Conservation (phyloP, 1,140 invertebrate species). For the Aphis gossypii region DNA sequence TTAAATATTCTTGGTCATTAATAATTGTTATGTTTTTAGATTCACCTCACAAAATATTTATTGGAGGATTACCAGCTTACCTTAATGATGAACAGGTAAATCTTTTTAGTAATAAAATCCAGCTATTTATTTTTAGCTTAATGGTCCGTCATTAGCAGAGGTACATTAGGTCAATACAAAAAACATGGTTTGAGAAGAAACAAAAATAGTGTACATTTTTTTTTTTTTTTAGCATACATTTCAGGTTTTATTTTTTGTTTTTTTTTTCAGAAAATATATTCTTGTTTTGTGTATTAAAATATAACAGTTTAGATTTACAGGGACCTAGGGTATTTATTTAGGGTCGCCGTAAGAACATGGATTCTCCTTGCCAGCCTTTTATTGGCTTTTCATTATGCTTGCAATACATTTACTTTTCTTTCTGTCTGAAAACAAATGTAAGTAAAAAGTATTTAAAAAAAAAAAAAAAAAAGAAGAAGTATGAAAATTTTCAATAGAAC, state of each 20-base stretch:
- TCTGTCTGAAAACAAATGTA: constrained; percentile 58
- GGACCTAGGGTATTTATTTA: constrained; percentile 56
- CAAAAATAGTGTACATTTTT: constrained; percentile 43
- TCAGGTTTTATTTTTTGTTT: constrained; percentile 32
- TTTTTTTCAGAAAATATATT: constrained; percentile 49
- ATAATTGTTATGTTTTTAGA: constrained; percentile 68
- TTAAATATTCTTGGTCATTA: neutral
- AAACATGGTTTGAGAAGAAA: constrained; percentile 48
- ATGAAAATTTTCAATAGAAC: neutral
- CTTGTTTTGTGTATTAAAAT: constrained; percentile 55
- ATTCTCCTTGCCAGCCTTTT: constrained; percentile 41
- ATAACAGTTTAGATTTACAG: constrained; percentile 57
- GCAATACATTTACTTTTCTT: constrained; percentile 55
- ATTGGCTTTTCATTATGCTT: constrained; percentile 56
- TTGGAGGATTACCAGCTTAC: constrained; percentile 98
- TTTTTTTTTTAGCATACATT: constrained; percentile 50
- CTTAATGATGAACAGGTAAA: constrained; percentile 99
- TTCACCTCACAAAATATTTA: constrained; percentile 99
- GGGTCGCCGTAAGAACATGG: constrained; percentile 56
- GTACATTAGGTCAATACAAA: constrained; percentile 56
- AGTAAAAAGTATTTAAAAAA: constrained; percentile 15
- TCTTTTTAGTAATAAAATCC: constrained; percentile 42
- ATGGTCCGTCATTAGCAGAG: constrained; percentile 49
- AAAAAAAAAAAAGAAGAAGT: constrained; percentile 5
- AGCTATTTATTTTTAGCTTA: constrained; percentile 41